These are phyloP conservation scores for Himantopus leucocephalus DNA, from an alignment of 2,113 vertebrate genomes.

Conservation along the genomic window DNA sequence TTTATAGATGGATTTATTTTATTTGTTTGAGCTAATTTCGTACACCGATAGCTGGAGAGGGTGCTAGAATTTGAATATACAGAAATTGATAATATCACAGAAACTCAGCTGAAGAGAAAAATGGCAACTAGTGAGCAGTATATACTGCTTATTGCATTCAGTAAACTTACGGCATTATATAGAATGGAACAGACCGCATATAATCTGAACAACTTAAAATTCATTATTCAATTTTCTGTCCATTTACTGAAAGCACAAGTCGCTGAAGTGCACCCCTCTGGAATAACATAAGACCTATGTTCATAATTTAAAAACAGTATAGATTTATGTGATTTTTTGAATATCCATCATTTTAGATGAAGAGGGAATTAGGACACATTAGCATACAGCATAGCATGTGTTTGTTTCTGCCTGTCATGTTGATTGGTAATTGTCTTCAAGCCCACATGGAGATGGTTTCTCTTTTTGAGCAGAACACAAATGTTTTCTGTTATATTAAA, in stretches of 20 bases:
- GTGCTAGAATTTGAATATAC: background rate
- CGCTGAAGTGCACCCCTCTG: background rate
- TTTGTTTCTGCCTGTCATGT: slow-evolving; percentile 36
- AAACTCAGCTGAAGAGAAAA: background rate
- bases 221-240: background rate
- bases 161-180: background rate
- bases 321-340: background rate
- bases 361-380: background rate
- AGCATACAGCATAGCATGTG: background rate
- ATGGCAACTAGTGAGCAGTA: background rate
- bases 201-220: background rate
- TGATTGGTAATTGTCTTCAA: slow-evolving; percentile 45
- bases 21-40: background rate
- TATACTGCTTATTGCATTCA: background rate
- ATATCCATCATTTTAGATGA: background rate
- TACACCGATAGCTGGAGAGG: background rate
- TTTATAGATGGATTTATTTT: background rate
- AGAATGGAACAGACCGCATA: background rate
- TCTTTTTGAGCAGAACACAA: background rate
- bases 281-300: background rate
- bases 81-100: background rate
- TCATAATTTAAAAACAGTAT: background rate
- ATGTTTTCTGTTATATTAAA: background rate
- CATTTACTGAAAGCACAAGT: background rate
- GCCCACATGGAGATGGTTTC: background rate